These are phyloP conservation scores for Leucophenga montana DNA, from an alignment of 2,888 invertebrate genomes.

Conservation along the genomic window DNA sequence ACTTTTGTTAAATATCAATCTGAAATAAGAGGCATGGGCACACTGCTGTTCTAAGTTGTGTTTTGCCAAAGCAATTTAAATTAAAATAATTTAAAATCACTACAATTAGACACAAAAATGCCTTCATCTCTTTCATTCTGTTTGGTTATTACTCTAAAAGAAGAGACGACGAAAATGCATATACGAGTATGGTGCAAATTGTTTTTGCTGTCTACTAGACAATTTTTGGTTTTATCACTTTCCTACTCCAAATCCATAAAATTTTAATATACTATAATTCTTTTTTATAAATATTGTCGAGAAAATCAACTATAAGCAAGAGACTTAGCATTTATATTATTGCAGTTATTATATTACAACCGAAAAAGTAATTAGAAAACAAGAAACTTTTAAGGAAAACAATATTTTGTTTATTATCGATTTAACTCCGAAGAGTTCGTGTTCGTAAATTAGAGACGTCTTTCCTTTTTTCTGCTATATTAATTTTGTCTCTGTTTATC, in stretches of 20 bases:
- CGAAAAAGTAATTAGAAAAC: not conserved
- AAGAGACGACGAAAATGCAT: not conserved
- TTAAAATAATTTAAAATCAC: slow-evolving; percentile 28
- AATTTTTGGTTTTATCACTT: not conserved
- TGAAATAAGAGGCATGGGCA: slow-evolving; percentile 99
- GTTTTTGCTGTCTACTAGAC: not conserved
- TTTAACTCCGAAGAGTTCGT: not conserved
- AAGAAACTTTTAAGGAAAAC: too few relatives aligned
- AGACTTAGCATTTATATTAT: slow-evolving; percentile 23
- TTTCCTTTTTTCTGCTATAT: too few relatives aligned
- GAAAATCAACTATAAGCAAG: not conserved
- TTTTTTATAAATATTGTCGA: not conserved
- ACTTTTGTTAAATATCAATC: slow-evolving; percentile 99
- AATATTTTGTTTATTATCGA: too few relatives aligned
- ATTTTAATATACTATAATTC: not conserved
- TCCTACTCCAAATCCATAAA: not conserved
- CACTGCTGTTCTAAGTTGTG: slow-evolving; percentile 90
- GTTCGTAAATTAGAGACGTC: too few relatives aligned
- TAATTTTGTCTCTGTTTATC: too few relatives aligned
- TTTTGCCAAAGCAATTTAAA: slow-evolving; percentile 28
- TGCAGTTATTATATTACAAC: slow-evolving; percentile 1
- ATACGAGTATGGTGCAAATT: slow-evolving; percentile 5
- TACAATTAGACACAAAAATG: slow-evolving; percentile 3
- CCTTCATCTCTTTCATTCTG: not conserved
- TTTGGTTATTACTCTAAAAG: too few relatives aligned